Percentiles rank a stretch among this genome's conserved stretches.
Evolutionary conservation across 2,113 vertebrate species (phyloP).

Genomic region (Coptodon bakossiorum): DNA sequence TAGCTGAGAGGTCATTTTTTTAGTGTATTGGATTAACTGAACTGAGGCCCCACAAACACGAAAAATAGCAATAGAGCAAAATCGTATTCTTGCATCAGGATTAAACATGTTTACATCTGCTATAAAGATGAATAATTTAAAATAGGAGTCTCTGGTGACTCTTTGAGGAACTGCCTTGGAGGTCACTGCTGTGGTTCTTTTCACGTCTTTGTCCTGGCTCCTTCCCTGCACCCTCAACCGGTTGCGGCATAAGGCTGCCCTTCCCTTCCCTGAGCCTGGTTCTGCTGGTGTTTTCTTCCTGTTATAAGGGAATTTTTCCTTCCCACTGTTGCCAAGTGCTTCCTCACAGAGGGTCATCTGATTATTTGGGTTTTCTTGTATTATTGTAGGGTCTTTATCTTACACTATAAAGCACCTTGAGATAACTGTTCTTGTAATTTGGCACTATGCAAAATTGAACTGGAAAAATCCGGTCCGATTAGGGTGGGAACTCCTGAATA

Average conservation of each 20-base stretch:
- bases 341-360: no score
- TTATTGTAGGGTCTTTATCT: no score
- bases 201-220: neutral
- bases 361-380: no score
- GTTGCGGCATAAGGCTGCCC: no score
- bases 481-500: neutral
- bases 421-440: no score
- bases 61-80: neutral
- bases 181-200: neutral
- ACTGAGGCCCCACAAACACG: fast-evolving
- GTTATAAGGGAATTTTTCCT: no score
- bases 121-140: fast-evolving
- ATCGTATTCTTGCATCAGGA: neutral
- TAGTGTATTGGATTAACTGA: neutral
- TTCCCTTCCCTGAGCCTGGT: no score
- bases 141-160: neutral
- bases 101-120: neutral
- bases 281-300: no score
- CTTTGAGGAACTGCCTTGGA: neutral
- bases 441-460: neutral
- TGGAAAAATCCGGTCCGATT: neutral
- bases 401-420: no score
- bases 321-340: no score
- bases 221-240: no score
- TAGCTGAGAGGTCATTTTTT: neutral